Percentiles rank a stretch among this genome's conserved stretches.
Evolutionary conservation across 1,140 invertebrate genomes (phyloP).

Genomic region (Hetaerina americana): DNA sequence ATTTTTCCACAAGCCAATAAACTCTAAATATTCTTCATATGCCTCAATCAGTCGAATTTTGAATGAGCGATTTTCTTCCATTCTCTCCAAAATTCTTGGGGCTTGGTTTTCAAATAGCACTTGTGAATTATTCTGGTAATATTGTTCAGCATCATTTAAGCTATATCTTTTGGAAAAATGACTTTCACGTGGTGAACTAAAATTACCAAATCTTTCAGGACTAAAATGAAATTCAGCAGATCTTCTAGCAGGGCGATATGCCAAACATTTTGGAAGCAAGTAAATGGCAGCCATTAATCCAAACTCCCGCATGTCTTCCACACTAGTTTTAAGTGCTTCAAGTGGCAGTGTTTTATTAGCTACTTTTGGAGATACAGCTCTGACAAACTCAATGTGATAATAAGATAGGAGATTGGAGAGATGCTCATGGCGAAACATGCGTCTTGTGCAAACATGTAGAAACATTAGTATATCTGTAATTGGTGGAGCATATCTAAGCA

Average conservation of each 20-base stretch:
- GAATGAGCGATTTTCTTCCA: background rate
- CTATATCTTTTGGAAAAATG: background rate
- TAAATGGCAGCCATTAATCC: background rate
- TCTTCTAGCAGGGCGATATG: too few species aligned
- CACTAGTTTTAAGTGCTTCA: background rate
- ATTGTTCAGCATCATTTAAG: background rate
- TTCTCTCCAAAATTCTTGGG: background rate
- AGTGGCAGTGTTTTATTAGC: background rate
- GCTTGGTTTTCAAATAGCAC: background rate
- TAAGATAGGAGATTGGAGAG: background rate
- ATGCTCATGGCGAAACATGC: background rate
- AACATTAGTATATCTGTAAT: background rate
- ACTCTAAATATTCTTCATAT: background rate
- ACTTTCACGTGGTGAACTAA: background rate
- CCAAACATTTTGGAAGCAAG: background rate
- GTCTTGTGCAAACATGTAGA: background rate
- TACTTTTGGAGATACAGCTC: background rate
- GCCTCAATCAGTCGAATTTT: background rate
- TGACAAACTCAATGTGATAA: background rate
- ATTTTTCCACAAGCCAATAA: background rate
- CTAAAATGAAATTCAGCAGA: too few species aligned
- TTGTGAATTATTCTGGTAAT: background rate
- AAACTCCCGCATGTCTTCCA: background rate
- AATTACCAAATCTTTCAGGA: too few species aligned
- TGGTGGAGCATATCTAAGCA: background rate